Evolutionary conservation across 2,113 vertebrate species (phyloP), one percentile per base, ranked within the genome.

Genomic region (Ophiodon elongatus): DNA sequence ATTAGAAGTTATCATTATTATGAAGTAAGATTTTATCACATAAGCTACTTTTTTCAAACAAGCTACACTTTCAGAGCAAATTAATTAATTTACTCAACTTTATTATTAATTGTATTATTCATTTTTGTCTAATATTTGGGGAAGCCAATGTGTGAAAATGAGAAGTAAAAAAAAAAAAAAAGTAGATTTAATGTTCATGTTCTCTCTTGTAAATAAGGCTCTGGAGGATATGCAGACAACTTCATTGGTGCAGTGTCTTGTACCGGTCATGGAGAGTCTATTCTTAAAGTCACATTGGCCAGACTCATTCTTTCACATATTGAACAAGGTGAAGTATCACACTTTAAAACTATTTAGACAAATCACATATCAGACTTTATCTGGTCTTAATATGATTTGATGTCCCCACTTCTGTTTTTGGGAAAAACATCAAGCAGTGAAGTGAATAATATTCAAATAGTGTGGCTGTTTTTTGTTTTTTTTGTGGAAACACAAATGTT

Each of bases 271-370:
- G 91, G 86, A 91, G 92, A 96, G 79, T 93, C 93, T 65, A 94
- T 96, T 90, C 93, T 94, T 73, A 96, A 96, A 94, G 83, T 93
- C 66, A 94, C 89, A 72, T 76, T 96, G 76, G 94, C 78, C 84
- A 93, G 91, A 80, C 88, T 91, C 83, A 87, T 95, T 72, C 88
- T 96, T 35, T 95, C 94, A 80, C 85, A 93, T 69, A 71, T 73
- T 33, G 94, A 96, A 88, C 93, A 96, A 95, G 95, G 94, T 95
- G 91, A 84, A 54, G 27, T 70, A 62, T 71, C 25, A 80, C 17
- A 64, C n/a, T 59, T 47, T 85, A 33, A 62, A 19, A 41, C 3
- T 52, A 69, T 54, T 52, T 67, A 37, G 33, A 50, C 19, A 65
- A 54, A 2, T 13, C 39, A 19, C 33, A 27, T 57, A 17, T 64